phyloP scores from a whole-genome alignment of 2,888 invertebrate genomes.

The Orthosia gothica region DNA sequence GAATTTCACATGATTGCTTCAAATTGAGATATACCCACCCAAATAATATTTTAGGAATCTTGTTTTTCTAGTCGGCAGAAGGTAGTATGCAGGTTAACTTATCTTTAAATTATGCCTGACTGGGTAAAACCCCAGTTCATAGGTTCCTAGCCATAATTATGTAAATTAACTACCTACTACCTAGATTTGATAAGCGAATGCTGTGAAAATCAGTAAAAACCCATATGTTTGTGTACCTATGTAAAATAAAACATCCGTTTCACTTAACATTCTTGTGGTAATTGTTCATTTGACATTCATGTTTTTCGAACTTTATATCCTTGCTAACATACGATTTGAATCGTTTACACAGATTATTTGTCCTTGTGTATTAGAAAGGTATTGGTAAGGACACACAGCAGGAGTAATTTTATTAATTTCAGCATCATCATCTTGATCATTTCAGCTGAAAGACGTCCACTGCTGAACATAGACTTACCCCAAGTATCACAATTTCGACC shows the following conservation, averaged over 20 bases:
- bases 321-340: conserved; percentile 26
- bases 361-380: conserved; percentile 1
- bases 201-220: conserved; percentile 39
- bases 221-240: conserved; percentile 2
- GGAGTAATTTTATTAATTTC: not conserved
- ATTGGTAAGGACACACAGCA: not conserved
- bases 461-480: too few relatives aligned
- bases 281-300: conserved; percentile 53
- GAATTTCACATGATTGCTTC: not conserved
- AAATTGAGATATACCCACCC: not conserved
- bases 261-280: conserved; percentile 30
- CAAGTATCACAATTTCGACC: too few relatives aligned
- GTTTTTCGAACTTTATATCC: conserved; percentile 7
- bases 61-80: not conserved
- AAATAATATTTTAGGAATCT: not conserved
- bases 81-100: not conserved
- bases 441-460: too few relatives aligned
- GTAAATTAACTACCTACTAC: not conserved
- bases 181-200: conserved; percentile 17
- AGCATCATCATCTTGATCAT: too few relatives aligned
- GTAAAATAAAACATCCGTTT: conserved; percentile 30
- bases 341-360: conserved; percentile 29
- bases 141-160: not conserved
- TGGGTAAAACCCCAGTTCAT: not conserved
- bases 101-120: not conserved